Evolutionary conservation across 2,797 vertebrate genomes (phyloP).

Genomic region (Prunella strophiata): DNA sequence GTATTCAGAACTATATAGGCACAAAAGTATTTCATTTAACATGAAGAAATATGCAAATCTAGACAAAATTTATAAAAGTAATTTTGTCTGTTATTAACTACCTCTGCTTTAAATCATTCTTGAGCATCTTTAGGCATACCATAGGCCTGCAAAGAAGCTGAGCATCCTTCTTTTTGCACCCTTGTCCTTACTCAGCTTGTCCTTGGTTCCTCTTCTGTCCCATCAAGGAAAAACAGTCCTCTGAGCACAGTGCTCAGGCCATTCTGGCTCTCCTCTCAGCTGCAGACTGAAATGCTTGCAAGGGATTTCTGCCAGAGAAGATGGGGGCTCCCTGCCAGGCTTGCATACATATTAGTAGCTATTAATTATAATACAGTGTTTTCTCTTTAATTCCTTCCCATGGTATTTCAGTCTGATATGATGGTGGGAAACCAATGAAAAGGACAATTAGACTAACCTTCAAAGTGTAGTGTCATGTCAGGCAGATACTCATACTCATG

Average conservation of each 20-base stretch:
- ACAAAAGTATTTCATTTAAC: background rate
- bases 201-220: background rate
- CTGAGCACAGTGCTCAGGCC: background rate
- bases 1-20: background rate
- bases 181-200: background rate
- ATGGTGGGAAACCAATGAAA: background rate
- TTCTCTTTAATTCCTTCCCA: background rate
- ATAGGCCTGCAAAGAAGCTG: background rate
- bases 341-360: background rate
- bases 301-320: background rate
- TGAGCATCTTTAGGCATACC: background rate
- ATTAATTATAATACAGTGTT: background rate
- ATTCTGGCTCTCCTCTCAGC: background rate
- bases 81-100: background rate
- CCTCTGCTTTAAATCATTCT: background rate
- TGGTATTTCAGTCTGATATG: background rate
- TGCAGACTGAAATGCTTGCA: background rate
- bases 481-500: background rate
- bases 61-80: background rate
- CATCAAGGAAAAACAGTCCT: background rate
- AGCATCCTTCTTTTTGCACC: background rate
- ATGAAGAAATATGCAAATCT: background rate
- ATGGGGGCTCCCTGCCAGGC: background rate
- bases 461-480: background rate
- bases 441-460: background rate